Evolutionary conservation across 2,113 vertebrate genomes (phyloP).

Genomic region (Macquaria ambigua): DNA sequence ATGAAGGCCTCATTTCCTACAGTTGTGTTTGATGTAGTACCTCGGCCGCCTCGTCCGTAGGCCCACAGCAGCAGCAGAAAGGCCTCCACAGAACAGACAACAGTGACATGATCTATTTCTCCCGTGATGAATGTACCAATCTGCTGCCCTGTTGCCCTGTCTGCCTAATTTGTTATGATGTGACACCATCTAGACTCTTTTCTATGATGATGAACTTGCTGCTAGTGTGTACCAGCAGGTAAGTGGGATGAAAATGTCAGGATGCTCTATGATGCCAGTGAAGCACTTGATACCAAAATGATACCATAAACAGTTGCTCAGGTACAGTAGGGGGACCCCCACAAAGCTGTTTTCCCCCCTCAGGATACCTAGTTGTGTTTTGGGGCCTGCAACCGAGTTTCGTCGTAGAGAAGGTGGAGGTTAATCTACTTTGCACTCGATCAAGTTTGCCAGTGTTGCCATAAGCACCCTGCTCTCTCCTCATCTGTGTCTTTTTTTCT

Average conservation of each 20-base stretch:
- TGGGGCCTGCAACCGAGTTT: neutral
- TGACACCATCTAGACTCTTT: slow-evolving; percentile 68
- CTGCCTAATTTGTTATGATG: slow-evolving; percentile 80
- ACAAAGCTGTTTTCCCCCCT: neutral
- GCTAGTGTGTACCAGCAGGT: slow-evolving; percentile 59
- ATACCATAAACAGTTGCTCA: neutral
- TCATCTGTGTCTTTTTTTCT: neutral
- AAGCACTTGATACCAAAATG: slow-evolving; percentile 38
- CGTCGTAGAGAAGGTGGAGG: neutral
- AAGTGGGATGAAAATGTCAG: slow-evolving; percentile 67
- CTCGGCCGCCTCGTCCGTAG: slow-evolving; percentile 30
- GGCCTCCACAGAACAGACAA: slow-evolving; percentile 66
- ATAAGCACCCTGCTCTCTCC: neutral
- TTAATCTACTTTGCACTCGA: neutral
- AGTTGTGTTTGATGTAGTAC: slow-evolving; percentile 73
- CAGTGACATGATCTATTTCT: slow-evolving; percentile 84
- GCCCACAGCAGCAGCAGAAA: slow-evolving; percentile 69
- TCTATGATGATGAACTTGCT: slow-evolving; percentile 68
- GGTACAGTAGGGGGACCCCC: neutral
- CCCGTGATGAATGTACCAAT: slow-evolving; percentile 82
- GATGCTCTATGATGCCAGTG: slow-evolving; percentile 25
- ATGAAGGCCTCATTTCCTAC: slow-evolving; percentile 81
- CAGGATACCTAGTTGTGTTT: neutral
- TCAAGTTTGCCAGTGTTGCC: neutral
- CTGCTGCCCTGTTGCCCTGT: slow-evolving; percentile 81